Conservation (phyloP, 2,113 vertebrate species). For the Calyptomena viridis region DNA sequence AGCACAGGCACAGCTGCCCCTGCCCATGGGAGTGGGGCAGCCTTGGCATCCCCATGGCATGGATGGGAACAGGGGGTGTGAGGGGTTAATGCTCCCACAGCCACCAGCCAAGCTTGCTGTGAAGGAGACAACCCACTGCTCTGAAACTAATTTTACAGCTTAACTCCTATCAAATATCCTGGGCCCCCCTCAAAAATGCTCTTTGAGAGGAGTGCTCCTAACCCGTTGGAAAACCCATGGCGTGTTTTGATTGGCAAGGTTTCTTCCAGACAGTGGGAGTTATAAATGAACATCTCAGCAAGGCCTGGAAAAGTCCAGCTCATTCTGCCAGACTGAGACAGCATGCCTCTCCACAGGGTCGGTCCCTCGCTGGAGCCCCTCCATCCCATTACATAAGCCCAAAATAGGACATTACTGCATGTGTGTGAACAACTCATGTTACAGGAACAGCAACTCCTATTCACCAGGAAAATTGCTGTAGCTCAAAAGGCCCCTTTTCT, state of each 20-base stretch:
- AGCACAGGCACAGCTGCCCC: fast-evolving
- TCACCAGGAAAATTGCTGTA: background rate
- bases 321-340: conserved; percentile 73
- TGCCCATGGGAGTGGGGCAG: fast-evolving
- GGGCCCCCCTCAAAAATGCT: conserved; percentile 75
- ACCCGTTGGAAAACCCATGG: conserved; percentile 77
- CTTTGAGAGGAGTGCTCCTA: conserved; percentile 80
- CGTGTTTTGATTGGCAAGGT: conserved; percentile 86
- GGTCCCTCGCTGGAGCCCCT: conserved; percentile 75
- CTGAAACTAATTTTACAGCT: conserved; percentile 86
- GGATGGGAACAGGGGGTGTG: background rate
- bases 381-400: conserved; percentile 83
- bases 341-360: conserved; percentile 60
- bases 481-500: conserved; percentile 18
- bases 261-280: conserved; percentile 81
- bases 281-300: conserved; percentile 84
- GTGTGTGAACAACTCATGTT: conserved; percentile 55
- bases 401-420: conserved; percentile 72
- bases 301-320: conserved; percentile 80
- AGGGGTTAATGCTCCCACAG: conserved; percentile 18
- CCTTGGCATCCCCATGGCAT: fast-evolving
- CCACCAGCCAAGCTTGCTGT: conserved; percentile 65
- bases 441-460: conserved; percentile 67
- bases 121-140: conserved; percentile 81
- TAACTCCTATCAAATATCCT: conserved; percentile 81